Percentiles rank a stretch among this genome's conserved stretches.
Evolutionary conservation across 1,140 invertebrate genomes (phyloP).

Genomic region (Metopolophium dirhodum): DNA sequence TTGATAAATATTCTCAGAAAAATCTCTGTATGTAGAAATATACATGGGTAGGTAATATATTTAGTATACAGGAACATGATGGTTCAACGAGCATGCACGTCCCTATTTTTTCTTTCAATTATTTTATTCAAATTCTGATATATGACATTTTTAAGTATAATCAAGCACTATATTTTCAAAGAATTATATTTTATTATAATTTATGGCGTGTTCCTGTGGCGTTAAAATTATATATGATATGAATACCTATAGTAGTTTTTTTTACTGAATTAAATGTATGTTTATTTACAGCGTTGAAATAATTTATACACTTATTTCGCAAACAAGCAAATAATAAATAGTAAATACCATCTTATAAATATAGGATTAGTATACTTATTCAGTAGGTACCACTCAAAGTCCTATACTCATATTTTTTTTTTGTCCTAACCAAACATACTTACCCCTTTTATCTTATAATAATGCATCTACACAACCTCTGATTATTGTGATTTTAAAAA

Average conservation of each 20-base stretch:
- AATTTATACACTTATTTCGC: too few species aligned
- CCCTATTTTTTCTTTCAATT: not conserved
- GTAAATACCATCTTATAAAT: too few species aligned
- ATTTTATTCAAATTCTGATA: not conserved
- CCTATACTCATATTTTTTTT: too few species aligned
- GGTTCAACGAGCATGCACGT: not conserved
- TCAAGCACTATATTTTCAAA: not conserved
- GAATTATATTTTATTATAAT: not conserved
- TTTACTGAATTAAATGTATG: not conserved
- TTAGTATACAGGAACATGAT: not conserved
- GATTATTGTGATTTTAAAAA: too few species aligned
- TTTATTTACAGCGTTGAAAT: not conserved
- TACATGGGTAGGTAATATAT: not conserved
- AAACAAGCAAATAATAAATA: too few species aligned
- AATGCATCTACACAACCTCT: too few species aligned
- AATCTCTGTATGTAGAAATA: not conserved
- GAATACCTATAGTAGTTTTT: not conserved
- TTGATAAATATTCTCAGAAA: constrained; percentile 26
- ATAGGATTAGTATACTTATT: too few species aligned
- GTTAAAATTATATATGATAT: not conserved
- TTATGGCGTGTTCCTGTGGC: not conserved
- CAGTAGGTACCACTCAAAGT: too few species aligned
- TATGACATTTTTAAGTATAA: not conserved
- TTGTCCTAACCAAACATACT: too few species aligned
- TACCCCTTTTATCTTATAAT: too few species aligned